Evolutionary conservation across 2,888 invertebrate genomes (phyloP).

Genomic region (Drosophila multiciliata): DNA sequence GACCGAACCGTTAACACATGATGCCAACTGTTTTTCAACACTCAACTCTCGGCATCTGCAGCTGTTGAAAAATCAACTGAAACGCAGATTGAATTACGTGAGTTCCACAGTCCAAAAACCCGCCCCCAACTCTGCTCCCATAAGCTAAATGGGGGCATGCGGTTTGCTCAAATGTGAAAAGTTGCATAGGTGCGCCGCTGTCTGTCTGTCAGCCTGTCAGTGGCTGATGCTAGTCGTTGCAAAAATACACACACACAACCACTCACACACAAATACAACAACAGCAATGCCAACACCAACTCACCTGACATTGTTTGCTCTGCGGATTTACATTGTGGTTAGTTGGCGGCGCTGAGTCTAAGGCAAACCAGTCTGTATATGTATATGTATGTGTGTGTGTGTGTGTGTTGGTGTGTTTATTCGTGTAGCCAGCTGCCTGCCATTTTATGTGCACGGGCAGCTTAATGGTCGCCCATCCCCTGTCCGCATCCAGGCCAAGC

Average conservation of each 20-base stretch:
- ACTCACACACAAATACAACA: constrained; percentile 4
- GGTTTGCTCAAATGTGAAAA: constrained; percentile 54
- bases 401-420: constrained; percentile 20
- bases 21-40: constrained; percentile 48
- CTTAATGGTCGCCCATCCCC: constrained; percentile 26
- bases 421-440: constrained; percentile 37
- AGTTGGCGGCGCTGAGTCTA: constrained; percentile 69
- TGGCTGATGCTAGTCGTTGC: constrained; percentile 48
- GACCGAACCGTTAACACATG: constrained; percentile 67
- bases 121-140: too few species aligned
- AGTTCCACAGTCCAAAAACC: not conserved
- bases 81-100: constrained; percentile 73
- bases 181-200: constrained; percentile 72
- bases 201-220: constrained; percentile 70
- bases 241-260: constrained; percentile 20
- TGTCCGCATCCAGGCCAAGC: not conserved
- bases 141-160: constrained; percentile 5
- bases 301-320: constrained; percentile 79
- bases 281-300: constrained; percentile 33
- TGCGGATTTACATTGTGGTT: constrained; percentile 80
- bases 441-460: constrained; percentile 51
- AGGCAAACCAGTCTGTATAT: constrained; percentile 32
- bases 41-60: constrained; percentile 36
- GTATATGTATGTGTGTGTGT: constrained; percentile 1
- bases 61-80: constrained; percentile 69